These are phyloP conservation scores for Drosophila algonquin DNA, from an alignment of 2,888 invertebrate species.

Conservation along the genomic window DNA sequence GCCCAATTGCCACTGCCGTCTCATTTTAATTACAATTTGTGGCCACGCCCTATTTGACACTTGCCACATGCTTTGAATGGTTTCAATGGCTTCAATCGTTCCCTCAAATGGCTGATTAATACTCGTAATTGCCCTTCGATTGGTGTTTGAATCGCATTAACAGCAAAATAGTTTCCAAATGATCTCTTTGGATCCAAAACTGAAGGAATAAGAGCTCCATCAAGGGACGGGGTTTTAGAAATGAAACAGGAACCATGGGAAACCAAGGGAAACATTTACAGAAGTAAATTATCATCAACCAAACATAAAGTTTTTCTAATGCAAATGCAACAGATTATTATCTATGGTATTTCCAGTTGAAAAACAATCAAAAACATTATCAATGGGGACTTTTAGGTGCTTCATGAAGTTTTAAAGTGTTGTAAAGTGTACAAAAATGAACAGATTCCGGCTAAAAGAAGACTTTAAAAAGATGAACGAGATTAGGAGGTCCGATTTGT, in stretches of 20 bases:
- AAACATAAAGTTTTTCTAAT: too few species aligned
- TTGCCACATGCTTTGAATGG: conserved; percentile 25
- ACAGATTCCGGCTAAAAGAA: neutral
- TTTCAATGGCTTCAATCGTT: conserved; percentile 2
- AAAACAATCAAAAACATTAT: too few species aligned
- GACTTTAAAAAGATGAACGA: neutral
- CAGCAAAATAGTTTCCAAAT: neutral
- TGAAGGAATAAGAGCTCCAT: too few species aligned
- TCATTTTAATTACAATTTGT: conserved; percentile 26
- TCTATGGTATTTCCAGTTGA: neutral
- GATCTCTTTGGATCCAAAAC: neutral
- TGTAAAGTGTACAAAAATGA: too few species aligned
- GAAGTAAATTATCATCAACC: too few species aligned
- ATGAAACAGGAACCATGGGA: too few species aligned
- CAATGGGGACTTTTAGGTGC: too few species aligned
- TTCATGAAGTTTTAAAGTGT: too few species aligned
- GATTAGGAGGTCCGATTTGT: neutral
- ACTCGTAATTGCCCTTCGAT: neutral
- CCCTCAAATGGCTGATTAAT: conserved; percentile 21
- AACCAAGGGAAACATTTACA: too few species aligned
- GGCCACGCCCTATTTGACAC: conserved; percentile 32
- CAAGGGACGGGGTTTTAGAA: too few species aligned
- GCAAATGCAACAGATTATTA: too few species aligned
- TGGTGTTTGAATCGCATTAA: neutral
- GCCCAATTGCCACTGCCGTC: neutral